Evolutionary conservation across 2,113 vertebrate genomes (phyloP), one percentile per base, ranked within the genome.

Genomic region (Bagarius yarrelli): DNA sequence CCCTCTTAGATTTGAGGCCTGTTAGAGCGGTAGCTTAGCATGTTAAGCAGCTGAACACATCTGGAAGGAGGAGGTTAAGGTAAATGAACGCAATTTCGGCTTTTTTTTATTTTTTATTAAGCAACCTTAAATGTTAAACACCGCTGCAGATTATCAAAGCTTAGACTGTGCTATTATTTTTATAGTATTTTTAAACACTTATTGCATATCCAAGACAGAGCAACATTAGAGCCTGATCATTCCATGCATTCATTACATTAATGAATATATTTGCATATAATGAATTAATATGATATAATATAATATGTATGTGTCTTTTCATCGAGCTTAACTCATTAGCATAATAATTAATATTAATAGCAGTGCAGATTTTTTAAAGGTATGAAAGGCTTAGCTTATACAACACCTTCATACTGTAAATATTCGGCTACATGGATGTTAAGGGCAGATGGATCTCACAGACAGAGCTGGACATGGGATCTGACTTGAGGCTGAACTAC

Each of bases 11-110:
- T 93, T 93, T 92, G 88, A 91, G 91, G 89, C 91, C 89, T 90
- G 90, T 92, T 92, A 90, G 89, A 93, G 91, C 89, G 89, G 92
- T 93, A 93, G 92, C 91, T 92, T 89, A 91, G 87, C 92, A 93
- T 88, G 89, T 89, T 92, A 91, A 93, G 92, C 91, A 90, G 92
- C 93, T 94, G 91, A 92, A 88, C 90, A 87, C 85, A 67, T 89
- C 88, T 91, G 87, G 91, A 92, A 92, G 90, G 91, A 89, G 85
- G 89, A 89, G 90, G 88, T 85, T 89, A 87, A 92, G 91, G 90
- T 89, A 93, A 92, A 93, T 92, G 90, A 93, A 91, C 91, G 90
- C 88, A 80, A 89, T 90, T 91, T 91, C 84, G 47, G 78, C 84
- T 88, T 92, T 89, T 91, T 92, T 91, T 91, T 34, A 71, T 85